Base-by-base conservation (phyloP, 2,888 invertebrate species). In the Parascotia fuliginaria region DNA sequence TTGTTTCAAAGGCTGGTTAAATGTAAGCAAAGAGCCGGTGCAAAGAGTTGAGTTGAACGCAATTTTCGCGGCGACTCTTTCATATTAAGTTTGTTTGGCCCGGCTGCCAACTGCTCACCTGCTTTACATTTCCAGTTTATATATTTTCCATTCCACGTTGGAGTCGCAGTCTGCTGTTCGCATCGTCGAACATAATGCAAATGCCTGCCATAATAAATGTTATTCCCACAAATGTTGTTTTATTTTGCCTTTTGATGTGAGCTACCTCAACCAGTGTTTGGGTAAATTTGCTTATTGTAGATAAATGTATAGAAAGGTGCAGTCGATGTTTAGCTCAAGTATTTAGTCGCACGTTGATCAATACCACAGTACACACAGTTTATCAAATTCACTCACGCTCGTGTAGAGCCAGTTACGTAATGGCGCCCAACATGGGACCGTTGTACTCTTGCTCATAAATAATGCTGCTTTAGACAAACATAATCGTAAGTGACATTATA, bases 161-260 rank as follows among this genome's bases (percentile, higher is more conserved):
- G 72, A 67, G 72, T 68, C 60, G 62, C 39, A 49, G 57, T 65
- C 67, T 77, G 75, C 77, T 79, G 79, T 79, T 70, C 74, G 76
- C 74, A 73, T 76, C 78, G 75, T 75, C 60, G 67, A 75, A 59
- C 70, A 70, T 75, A 60, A 70, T 67, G 66, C 75, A 60, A 77
- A 79, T 71, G 80, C 83, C 70, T 74, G 73, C 75, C 70, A 68
- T 77, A 92, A 92, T 91, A 92, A 92, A 92, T 88, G 84, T 89
- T 86, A 67, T 62, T 64, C 75, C 70, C 73, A 81, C 75, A 73
- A 83, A 73, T 73, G 89, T 87, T 85, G 90, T 91, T 92, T 90
- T 85, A 90, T 91, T 86, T 83, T 86, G 83, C 79, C 81, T 85
- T 58, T 87, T 75, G 54, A 75, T 77, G 70, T 74, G 58, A 58